Percentiles rank a stretch among this genome's conserved stretches.
phyloP scores from a whole-genome alignment of 2,888 invertebrate genomes.

The Brenthis daphne region DNA sequence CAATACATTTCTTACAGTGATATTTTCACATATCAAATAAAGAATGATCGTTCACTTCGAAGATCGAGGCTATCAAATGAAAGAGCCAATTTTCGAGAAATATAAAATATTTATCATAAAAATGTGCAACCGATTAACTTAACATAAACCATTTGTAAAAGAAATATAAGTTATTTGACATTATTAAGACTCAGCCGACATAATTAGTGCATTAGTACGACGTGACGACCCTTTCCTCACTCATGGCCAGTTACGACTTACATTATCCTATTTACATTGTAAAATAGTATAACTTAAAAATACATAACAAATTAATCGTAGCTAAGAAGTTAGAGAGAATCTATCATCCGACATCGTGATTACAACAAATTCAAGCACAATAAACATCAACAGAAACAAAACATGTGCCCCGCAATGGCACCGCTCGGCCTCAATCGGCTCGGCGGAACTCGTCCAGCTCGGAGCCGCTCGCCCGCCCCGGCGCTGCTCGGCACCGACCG shows the following conservation, averaged over 20 bases:
- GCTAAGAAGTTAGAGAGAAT: constrained; percentile 67
- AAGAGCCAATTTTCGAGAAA: constrained; percentile 4
- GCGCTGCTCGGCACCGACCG: neutral
- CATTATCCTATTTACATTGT: constrained; percentile 45
- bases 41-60: constrained; percentile 9
- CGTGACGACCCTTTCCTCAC: constrained; percentile 31
- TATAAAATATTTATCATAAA: constrained; percentile 18
- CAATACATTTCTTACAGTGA: constrained; percentile 19
- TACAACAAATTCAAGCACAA: constrained; percentile 73
- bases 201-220: constrained; percentile 16
- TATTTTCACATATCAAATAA: constrained; percentile 20
- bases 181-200: constrained; percentile 24
- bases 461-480: too few species aligned
- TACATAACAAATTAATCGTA: constrained; percentile 78
- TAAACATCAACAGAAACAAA: constrained; percentile 76
- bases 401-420: constrained; percentile 43
- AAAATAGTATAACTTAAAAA: constrained; percentile 77
- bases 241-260: constrained; percentile 34
- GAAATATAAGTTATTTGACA: constrained; percentile 17
- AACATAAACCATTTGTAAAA: constrained; percentile 22
- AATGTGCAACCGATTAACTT: constrained; percentile 23
- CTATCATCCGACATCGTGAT: constrained; percentile 61
- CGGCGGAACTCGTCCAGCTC: neutral
- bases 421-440: constrained; percentile 6
- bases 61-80: constrained; percentile 12